Conservation (phyloP, 2,888 invertebrate species). For the Chymomyza fuscimana region DNA sequence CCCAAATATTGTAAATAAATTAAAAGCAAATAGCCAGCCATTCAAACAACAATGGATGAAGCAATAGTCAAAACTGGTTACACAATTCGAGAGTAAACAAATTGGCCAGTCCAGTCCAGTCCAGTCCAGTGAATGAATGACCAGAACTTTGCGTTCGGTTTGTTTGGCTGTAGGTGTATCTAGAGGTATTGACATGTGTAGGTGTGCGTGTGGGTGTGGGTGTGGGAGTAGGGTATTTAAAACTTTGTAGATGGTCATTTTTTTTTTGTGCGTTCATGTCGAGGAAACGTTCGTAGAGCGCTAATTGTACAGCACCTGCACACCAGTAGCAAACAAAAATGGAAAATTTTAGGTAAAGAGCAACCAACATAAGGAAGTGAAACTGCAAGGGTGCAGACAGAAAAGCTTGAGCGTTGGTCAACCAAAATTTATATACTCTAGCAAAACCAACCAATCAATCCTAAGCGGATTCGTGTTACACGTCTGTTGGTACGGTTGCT, state of each 20-base stretch:
- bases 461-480: too few species aligned
- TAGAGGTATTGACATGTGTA: background rate
- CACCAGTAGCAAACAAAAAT: background rate
- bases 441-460: too few species aligned
- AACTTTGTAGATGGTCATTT: background rate
- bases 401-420: too few species aligned
- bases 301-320: background rate
- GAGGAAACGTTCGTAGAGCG: background rate
- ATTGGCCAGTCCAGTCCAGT: background rate
- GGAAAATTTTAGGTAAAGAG: background rate
- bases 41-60: slow-evolving; percentile 7
- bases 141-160: background rate
- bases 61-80: slow-evolving; percentile 32
- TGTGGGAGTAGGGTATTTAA: background rate
- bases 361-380: background rate
- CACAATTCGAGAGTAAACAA: background rate
- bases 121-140: background rate
- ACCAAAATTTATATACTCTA: too few species aligned
- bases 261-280: background rate
- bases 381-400: too few species aligned
- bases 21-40: slow-evolving; percentile 13
- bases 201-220: background rate
- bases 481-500: too few species aligned
- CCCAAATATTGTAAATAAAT: slow-evolving; percentile 37
- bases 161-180: background rate